These are phyloP conservation scores for Chelmon rostratus DNA, from an alignment of 2,797 vertebrate species.

Conservation along the genomic window DNA sequence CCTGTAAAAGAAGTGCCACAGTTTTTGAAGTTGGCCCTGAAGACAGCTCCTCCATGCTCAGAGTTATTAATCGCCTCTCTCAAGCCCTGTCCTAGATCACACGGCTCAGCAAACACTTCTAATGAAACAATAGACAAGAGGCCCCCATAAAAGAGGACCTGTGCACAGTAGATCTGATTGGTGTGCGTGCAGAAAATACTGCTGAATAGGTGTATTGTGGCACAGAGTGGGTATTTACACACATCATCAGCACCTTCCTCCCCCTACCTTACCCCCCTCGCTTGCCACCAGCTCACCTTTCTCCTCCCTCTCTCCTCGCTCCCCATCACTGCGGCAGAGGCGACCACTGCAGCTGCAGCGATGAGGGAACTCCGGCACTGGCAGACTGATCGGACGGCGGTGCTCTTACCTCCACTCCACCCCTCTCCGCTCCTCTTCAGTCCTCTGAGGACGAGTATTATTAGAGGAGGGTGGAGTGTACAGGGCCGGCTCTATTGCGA, in stretches of 20 bases:
- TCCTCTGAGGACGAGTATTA: constrained; percentile 71
- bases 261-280: constrained; percentile 12
- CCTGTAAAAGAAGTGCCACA: constrained; percentile 75
- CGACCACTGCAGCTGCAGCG: constrained; percentile 60
- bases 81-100: constrained; percentile 86
- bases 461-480: constrained; percentile 66
- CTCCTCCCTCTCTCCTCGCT: constrained; percentile 37
- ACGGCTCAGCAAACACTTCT: constrained; percentile 78
- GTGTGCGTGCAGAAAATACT: constrained; percentile 61
- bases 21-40: constrained; percentile 76
- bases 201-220: constrained; percentile 69
- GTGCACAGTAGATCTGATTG: constrained; percentile 59
- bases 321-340: constrained; percentile 69
- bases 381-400: constrained; percentile 25
- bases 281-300: constrained; percentile 46
- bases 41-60: constrained; percentile 71
- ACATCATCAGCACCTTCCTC: constrained; percentile 56
- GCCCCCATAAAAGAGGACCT: constrained; percentile 58
- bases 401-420: constrained; percentile 57
- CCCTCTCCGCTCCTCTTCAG: constrained; percentile 40
- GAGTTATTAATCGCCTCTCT: constrained; percentile 85
- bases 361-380: constrained; percentile 50
- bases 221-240: constrained; percentile 46
- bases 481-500: constrained; percentile 36
- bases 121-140: constrained; percentile 80